Base-by-base conservation (phyloP, 2,797 vertebrate genomes). In the Clarias fuscus region DNA sequence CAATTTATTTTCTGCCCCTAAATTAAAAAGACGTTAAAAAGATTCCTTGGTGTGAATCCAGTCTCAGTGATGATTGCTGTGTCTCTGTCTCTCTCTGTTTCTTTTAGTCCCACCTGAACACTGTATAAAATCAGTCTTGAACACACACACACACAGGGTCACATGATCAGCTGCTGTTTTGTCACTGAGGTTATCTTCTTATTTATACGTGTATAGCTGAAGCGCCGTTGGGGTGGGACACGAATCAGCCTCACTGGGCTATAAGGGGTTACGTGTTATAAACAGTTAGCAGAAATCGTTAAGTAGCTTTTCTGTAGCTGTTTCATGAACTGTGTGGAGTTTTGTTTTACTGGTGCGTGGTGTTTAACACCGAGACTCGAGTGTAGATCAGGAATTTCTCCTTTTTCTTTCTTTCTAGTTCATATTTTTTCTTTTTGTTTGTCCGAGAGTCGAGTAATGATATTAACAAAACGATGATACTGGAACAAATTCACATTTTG, bases 1-100 rank as follows among this genome's bases (percentile, higher is more conserved):
- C 58, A 7, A 0, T 67, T 48, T 43, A 20, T 64, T 67, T 30
- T 65, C 40, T 80, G 59, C 5, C 62, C 15, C 17, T 65, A 48
- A 81, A 67, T 81, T 80, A 67, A 81, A 80, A 75, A 48, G 24
- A 48, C 14, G 33, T 33, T 33, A 33, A 33, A 33, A 33, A 33
- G 59, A 14, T 59, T 22, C 11, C 15, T 30, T 40, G 10, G 11
- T 80, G 33, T 80, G 61, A 81, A 65, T 81, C 33, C 37, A 4
- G 61, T 48, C 61, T 65, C 65, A 13, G 14, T 17, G 15, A 15
- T 71, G 68, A 10, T 7, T 15, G 0, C 7, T 33, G 4, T n/a
- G 18, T 40, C 13, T 62, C 58, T 22, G 17, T 22, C 11, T 15
- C 40, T 40, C 40, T 6, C 40, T 43, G 40, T 43, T 6, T 43